Evolutionary conservation across 2,888 invertebrate genomes (phyloP).

Genomic region (Eumerus sabulonum): DNA sequence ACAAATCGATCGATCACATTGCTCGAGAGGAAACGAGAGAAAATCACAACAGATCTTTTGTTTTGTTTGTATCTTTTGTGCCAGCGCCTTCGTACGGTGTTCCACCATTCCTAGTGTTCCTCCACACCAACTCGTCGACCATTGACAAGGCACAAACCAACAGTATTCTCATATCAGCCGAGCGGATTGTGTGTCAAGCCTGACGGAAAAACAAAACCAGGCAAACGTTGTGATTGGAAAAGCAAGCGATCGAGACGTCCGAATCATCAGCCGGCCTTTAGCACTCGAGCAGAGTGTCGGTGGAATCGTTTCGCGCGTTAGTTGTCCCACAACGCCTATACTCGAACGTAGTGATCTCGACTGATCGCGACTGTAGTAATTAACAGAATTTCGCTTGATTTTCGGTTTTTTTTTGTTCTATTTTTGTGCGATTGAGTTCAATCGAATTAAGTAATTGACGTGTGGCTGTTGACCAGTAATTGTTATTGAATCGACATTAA

Average conservation of each 20-base stretch:
- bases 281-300: conserved; percentile 53
- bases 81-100: no score
- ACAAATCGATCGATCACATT: conserved; percentile 45
- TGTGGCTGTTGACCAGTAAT: neutral
- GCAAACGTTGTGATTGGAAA: conserved; percentile 19
- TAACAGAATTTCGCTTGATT: conserved; percentile 23
- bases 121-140: no score
- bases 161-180: no score
- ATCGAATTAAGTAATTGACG: conserved; percentile 46
- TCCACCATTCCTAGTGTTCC: no score
- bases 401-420: conserved; percentile 13
- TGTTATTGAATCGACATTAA: conserved; percentile 14
- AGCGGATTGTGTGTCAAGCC: no score
- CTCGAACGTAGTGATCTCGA: neutral
- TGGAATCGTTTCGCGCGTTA: conserved; percentile 32
- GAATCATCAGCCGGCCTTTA: conserved; percentile 37
- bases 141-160: no score
- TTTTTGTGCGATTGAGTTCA: conserved; percentile 33
- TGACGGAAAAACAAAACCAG: neutral
- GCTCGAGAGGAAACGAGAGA: neutral
- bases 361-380: conserved; percentile 18
- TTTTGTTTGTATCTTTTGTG: no score
- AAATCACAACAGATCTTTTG: conserved; percentile 28
- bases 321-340: conserved; percentile 1
- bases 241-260: conserved; percentile 21